phyloP scores from a whole-genome alignment of 1,140 invertebrate genomes.

The Lasioglossum albipes region DNA sequence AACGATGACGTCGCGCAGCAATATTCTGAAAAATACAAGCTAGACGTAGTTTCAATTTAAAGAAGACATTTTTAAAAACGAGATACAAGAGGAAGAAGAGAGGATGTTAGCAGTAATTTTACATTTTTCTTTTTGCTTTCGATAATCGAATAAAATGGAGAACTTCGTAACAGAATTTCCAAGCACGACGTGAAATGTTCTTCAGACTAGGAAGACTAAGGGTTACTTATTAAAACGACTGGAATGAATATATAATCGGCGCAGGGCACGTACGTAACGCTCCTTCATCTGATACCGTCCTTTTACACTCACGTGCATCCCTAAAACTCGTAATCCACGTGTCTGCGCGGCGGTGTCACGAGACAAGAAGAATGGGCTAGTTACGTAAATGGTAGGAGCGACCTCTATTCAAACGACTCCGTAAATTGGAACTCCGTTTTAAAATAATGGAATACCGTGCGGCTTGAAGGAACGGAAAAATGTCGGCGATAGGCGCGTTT shows the following conservation, averaged over 20 bases:
- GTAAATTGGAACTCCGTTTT: conserved; percentile 1
- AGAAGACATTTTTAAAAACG: neutral
- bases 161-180: too few species aligned
- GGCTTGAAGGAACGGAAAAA: neutral
- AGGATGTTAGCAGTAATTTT: too few species aligned
- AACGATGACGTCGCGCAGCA: neutral
- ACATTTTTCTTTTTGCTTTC: too few species aligned
- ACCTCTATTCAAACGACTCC: conserved; percentile 6
- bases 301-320: conserved; percentile 2
- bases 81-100: too few species aligned
- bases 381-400: conserved; percentile 25
- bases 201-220: too few species aligned
- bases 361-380: conserved; percentile 1
- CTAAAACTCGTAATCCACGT: conserved; percentile 12
- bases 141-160: too few species aligned
- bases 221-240: neutral
- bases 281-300: neutral
- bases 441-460: conserved; percentile 15
- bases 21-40: neutral
- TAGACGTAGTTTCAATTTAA: too few species aligned
- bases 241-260: too few species aligned
- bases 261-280: neutral
- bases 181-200: too few species aligned
- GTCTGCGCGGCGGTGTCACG: neutral
- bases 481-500: too few species aligned